Evolutionary conservation across 2,113 vertebrate genomes (phyloP), one percentile per base, ranked within the genome.

Genomic region (Microcebus tavaratra): DNA sequence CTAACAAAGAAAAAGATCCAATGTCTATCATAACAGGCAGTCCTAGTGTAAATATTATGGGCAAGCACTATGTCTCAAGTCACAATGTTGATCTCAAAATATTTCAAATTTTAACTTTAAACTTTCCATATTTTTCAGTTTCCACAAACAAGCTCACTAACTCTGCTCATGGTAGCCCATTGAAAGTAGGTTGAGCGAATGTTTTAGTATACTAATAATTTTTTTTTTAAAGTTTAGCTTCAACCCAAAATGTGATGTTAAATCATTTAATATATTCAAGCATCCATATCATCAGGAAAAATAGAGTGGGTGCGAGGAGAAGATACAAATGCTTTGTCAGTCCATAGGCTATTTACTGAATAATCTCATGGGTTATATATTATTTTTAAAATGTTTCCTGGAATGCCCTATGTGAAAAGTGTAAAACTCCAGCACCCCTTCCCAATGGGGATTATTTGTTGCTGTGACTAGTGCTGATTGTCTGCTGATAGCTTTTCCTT

Each of bases 81-180:
- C 59, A 68, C 45, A 36, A 5, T 63, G 92, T 27, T 88, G 45
- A 97, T 65, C 20, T 36, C 57, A 90, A 70, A 88, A 83, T 92
- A 93, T 85, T 85, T 88, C 59, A 68, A 5, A n/a, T 57, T 53
- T 93, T 36, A 78, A 84, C 67, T 59, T 84, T 65, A 76, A 84
- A 92, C n/a, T 76, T 82, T 70, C 9, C 50, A 73, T 86, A 29
- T 81, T 83, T 73, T 79, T 81, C n/a, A 45, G n/a, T 93, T 97
- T 91, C 65, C 65, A 93, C 39, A 88, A 79, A 93, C 70, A 67
- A 65, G 18, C 3, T 91, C 42, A 48, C 18, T 45, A 84, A 42
- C 34, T 89, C 45, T 83, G 78, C 63, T 68, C 20, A 12, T 14
- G n/a, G 70, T 3, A 29, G 20, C 76, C 15, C 36, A 15, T 5